Evolutionary conservation across 2,113 vertebrate genomes (phyloP).

Genomic region (Hemicordylus capensis): DNA sequence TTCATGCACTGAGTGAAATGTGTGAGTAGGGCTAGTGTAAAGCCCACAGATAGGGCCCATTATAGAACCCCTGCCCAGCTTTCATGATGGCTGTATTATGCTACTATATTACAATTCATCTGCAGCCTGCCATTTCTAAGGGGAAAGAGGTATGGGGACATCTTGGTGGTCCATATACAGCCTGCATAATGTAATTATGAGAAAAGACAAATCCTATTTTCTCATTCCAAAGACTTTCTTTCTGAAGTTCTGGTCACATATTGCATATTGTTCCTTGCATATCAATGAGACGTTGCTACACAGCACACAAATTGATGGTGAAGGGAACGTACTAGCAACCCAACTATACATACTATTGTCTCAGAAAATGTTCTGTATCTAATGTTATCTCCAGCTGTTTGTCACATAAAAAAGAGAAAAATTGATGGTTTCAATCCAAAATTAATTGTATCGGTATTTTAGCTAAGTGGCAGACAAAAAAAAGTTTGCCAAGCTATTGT

Average conservation of each 20-base stretch:
- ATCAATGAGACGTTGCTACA: background rate
- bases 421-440: background rate
- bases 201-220: too few relatives aligned
- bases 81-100: too few relatives aligned
- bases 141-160: background rate
- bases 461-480: background rate
- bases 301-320: background rate
- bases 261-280: background rate
- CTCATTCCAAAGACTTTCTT: background rate
- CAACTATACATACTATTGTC: background rate
- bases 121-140: too few relatives aligned
- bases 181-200: background rate
- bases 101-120: background rate
- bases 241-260: background rate
- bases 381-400: constrained; percentile 2
- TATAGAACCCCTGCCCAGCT: too few relatives aligned
- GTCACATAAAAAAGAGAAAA: background rate
- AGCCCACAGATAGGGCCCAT: too few relatives aligned
- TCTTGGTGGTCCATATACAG: background rate
- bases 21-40: too few relatives aligned
- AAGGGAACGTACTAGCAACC: background rate
- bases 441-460: background rate
- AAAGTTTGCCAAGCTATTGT: background rate
- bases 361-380: background rate
- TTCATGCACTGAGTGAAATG: too few relatives aligned